Base-by-base conservation (phyloP, 1,140 invertebrate species). In the Panulirus ornatus region DNA sequence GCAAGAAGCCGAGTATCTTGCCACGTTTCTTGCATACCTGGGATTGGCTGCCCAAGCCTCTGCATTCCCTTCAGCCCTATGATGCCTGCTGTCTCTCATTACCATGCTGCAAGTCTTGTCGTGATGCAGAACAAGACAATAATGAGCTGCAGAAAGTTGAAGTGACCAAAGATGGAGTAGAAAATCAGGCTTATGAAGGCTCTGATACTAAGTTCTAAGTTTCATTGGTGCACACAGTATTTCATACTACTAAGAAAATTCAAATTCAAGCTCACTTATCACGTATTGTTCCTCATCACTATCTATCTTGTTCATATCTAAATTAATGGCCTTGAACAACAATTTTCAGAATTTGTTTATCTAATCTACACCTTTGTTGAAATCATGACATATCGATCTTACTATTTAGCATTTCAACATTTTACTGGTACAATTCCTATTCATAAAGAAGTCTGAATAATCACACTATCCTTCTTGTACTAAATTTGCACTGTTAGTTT, bases 31-130 rank as follows among this genome's bases (percentile, higher is more conserved):
- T 95, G 8, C 84, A 93, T 66, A 93, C 92, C 47, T 96, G 95
- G 95, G 92, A 94, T 14, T 95, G 94, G 90, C 92, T 96, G 0
- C 95, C 95, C 0, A 40, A 92, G 27, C 94, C 93, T 51, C 81
- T 95, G 75, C 93, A 93, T 38, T 95, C 95, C 27, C 92, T 95
- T 1, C 93, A 94, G 75, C 93, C 93, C 1, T 93, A 93, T 63
- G 93, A 94, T 84, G 70, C 89, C 19, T 79, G 73, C 38, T 91
- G 71, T 58, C 51, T 81, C 6, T 36, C 89, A n/a, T 63, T 91
- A 8, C 89, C 89, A 34, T 91, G 89, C 89, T 91, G 89, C 70
- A 91, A 78, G n/a, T 81, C 73, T 2, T 91, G 89, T 54, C 70
- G 82, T 51, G 79, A 0, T 16, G 16, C 42, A 63, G n/a, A 90